A percentile compares a stretch with the other conserved stretches of the same genome.
These are phyloP conservation scores for Ailurus styani DNA, from an alignment of 2,113 vertebrate genomes.

Conservation along the genomic window DNA sequence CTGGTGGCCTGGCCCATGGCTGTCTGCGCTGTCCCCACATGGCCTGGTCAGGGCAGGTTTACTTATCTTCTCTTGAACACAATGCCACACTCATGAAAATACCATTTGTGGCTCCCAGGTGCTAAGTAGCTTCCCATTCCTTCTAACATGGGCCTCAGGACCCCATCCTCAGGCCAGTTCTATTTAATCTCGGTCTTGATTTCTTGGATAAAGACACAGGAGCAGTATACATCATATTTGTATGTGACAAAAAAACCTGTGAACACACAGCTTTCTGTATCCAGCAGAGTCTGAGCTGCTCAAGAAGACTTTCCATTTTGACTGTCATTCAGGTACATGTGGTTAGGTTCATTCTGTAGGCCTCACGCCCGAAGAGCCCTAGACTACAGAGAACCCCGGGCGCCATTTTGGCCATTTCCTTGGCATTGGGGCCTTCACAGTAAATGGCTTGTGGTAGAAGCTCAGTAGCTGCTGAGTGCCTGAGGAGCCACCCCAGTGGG, in stretches of 20 bases:
- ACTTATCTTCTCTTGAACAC: neutral
- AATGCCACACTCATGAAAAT: neutral
- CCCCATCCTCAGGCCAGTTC: too few species aligned
- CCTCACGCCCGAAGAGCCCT: neutral
- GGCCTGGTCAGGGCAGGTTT: neutral
- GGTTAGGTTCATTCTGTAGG: neutral
- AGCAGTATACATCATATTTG: neutral
- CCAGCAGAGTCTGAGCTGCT: neutral
- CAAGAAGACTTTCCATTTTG: neutral
- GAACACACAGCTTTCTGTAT: neutral
- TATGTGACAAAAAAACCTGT: neutral
- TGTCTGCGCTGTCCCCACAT: neutral
- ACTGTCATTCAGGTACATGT: rapidly evolving
- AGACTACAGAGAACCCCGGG: neutral
- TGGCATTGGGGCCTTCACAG: too few species aligned
- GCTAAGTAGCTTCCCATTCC: neutral
- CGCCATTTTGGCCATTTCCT: neutral
- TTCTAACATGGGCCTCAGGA: neutral
- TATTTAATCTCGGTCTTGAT: neutral
- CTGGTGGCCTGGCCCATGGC: neutral
- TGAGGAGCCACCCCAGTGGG: neutral
- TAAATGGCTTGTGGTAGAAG: rapidly evolving
- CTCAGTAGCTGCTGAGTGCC: neutral
- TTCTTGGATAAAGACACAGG: neutral
- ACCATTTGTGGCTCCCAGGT: rapidly evolving